Percentiles rank a stretch among this genome's conserved stretches.
These are phyloP conservation scores for Paramisgurnus dabryanus DNA, from an alignment of 2,113 vertebrate species.

Conservation along the genomic window DNA sequence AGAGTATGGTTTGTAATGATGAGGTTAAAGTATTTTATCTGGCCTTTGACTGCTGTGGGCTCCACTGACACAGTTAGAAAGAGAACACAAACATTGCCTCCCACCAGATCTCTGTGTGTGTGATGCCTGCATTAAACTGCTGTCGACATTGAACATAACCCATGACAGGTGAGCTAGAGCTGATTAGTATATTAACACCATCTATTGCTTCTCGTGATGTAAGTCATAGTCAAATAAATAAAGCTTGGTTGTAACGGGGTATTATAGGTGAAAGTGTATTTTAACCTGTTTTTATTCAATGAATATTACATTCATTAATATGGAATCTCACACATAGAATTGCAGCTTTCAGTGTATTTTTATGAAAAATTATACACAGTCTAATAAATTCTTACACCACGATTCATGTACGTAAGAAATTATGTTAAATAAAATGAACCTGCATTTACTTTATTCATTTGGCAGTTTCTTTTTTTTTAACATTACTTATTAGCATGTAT, in stretches of 20 bases:
- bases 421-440: too few species aligned
- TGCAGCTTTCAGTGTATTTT: neutral
- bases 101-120: neutral
- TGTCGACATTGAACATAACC: constrained; percentile 18
- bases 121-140: constrained; percentile 25
- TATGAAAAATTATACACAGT: too few species aligned
- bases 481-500: too few species aligned
- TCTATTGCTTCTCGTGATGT: constrained; percentile 14
- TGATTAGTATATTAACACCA: constrained; percentile 23
- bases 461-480: too few species aligned
- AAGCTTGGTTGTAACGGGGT: constrained; percentile 12
- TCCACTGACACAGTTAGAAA: constrained; percentile 69
- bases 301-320: neutral
- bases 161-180: constrained; percentile 30
- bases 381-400: too few species aligned
- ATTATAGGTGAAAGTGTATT: constrained; percentile 5
- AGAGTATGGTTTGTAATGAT: constrained; percentile 70
- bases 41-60: constrained; percentile 54
- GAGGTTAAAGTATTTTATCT: constrained; percentile 70
- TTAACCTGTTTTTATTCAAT: neutral
- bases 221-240: constrained; percentile 20
- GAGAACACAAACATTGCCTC: constrained; percentile 31
- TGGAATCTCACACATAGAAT: neutral
- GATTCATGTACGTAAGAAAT: too few species aligned
- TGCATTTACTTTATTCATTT: too few species aligned